Conservation (phyloP, 2,797 vertebrate species). For the Rhabdophis nuchalis region DNA sequence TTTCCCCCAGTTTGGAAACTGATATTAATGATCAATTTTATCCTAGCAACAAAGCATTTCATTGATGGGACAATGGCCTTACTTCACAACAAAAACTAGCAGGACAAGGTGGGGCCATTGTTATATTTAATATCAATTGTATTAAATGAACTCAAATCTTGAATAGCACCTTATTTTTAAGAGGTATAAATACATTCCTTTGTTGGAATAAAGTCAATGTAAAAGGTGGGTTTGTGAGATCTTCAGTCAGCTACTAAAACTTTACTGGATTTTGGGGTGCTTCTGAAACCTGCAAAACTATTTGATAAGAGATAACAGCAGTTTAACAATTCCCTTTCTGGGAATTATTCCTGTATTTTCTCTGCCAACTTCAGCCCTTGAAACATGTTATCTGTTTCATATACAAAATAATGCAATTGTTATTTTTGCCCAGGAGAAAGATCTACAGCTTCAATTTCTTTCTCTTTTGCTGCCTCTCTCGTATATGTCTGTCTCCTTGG, state of each 20-base stretch:
- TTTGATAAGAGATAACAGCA: background rate
- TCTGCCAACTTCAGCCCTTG: background rate
- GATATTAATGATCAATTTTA: background rate
- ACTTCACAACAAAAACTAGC: background rate
- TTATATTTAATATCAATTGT: background rate
- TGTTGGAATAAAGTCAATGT: background rate
- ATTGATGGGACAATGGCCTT: background rate
- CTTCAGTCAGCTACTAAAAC: background rate
- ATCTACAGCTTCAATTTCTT: background rate
- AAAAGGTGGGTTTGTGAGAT: background rate
- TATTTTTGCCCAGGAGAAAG: background rate
- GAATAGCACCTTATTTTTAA: background rate
- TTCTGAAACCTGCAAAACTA: background rate
- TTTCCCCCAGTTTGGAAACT: background rate
- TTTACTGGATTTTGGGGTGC: background rate
- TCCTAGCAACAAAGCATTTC: background rate
- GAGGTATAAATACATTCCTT: background rate
- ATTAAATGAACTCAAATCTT: background rate
- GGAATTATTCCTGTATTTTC: constrained; percentile 38
- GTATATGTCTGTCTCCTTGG: background rate
- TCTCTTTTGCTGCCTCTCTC: background rate
- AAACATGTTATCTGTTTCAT: background rate
- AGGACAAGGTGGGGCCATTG: background rate
- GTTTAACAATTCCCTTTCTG: background rate
- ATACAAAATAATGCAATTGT: background rate